phyloP scores from a whole-genome alignment of 2,113 vertebrate genomes.

The Cyrtonyx montezumae region DNA sequence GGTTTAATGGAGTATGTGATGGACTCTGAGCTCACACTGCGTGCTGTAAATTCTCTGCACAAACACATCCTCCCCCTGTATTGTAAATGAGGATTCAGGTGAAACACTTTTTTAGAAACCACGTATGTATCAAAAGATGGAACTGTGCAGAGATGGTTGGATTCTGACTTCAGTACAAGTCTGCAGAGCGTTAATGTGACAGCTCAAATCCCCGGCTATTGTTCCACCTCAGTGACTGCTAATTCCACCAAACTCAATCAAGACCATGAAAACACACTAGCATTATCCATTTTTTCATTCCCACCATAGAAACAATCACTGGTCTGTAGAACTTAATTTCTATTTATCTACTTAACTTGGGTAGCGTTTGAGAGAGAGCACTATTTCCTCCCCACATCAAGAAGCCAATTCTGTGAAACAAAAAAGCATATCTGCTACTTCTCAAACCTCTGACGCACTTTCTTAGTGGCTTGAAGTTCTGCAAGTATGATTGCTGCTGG shows the following conservation, averaged over 20 bases:
- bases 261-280: background rate
- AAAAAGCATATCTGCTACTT: background rate
- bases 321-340: background rate
- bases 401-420: background rate
- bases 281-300: background rate
- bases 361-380: background rate
- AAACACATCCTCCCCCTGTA: background rate
- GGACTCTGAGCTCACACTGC: slow-evolving; percentile 7
- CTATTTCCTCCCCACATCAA: background rate
- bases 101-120: background rate
- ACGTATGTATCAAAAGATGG: background rate
- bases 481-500: background rate
- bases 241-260: background rate
- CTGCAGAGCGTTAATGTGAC: background rate
- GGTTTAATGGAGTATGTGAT: slow-evolving; percentile 32
- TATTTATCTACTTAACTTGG: background rate
- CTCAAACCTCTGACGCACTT: background rate
- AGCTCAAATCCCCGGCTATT: background rate
- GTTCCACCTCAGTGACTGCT: background rate
- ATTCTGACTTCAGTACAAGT: background rate
- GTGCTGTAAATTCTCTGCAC: background rate
- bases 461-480: background rate
- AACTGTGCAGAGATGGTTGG: background rate
- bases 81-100: background rate
- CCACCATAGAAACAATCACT: background rate